Conservation (phyloP, 2,113 vertebrate genomes). For the Smithornis capensis region DNA sequence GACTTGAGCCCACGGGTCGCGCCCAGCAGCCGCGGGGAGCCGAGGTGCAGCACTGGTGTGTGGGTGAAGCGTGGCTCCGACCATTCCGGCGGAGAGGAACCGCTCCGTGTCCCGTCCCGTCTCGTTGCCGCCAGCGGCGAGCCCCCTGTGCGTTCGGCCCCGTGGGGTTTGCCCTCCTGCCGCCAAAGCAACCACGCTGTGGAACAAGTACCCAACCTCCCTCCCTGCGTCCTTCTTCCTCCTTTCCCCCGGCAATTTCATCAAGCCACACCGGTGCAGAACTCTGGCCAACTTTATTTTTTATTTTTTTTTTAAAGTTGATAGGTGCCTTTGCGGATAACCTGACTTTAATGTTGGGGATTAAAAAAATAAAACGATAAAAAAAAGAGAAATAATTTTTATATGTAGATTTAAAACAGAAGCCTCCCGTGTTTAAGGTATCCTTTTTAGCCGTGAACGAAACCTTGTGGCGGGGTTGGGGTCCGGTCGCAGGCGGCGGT, state of each 20-base stretch:
- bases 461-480: background rate
- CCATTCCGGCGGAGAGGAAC: background rate
- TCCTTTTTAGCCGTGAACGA: conserved; percentile 57
- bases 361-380: conserved; percentile 16
- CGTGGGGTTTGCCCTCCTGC: background rate
- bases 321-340: conserved; percentile 94
- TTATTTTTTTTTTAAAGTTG: conserved; percentile 86
- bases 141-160: background rate
- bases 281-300: conserved; percentile 77
- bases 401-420: conserved; percentile 79
- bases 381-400: conserved; percentile 72
- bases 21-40: background rate
- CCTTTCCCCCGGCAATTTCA: background rate
- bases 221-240: background rate
- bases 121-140: background rate
- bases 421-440: conserved; percentile 60
- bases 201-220: background rate
- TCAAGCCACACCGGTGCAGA: conserved; percentile 83
- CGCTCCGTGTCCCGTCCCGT: background rate
- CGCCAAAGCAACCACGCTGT: background rate
- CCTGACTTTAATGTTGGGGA: conserved; percentile 86
- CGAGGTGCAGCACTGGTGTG: background rate
- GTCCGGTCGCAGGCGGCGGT: background rate
- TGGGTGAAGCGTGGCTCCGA: background rate
- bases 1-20: background rate